Percentiles rank a stretch among this genome's conserved stretches.
Conservation (phyloP, 2,113 vertebrate genomes). For the Emydocephalus ijimae region DNA sequence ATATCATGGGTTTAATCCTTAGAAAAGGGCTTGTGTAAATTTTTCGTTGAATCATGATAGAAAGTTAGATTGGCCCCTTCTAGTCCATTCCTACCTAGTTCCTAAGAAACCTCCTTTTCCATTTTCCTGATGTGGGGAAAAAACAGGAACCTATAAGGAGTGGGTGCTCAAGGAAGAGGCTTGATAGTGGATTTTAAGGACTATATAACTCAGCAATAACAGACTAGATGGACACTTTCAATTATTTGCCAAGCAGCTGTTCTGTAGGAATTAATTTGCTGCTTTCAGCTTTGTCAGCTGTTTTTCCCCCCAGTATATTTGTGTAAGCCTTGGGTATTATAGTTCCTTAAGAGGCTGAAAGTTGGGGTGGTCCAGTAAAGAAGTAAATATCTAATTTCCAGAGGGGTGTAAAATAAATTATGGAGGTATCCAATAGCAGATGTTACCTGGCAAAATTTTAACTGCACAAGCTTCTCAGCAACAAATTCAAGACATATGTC, state of each 20-base stretch:
- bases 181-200: neutral
- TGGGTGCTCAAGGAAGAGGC: neutral
- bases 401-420: neutral
- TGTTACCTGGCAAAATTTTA: neutral
- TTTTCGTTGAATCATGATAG: neutral
- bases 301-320: neutral
- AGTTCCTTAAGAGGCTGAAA: conserved; percentile 2
- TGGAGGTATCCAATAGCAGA: neutral
- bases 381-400: neutral
- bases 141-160: neutral
- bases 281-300: conserved; percentile 10
- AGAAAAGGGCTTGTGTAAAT: neutral
- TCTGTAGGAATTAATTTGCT: conserved; percentile 1
- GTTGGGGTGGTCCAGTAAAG: neutral
- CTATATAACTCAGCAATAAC: neutral
- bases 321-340: neutral
- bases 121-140: neutral
- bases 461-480: neutral
- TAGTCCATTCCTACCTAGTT: neutral
- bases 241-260: conserved; percentile 9
- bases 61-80: neutral
- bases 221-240: neutral
- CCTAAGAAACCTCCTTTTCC: neutral
- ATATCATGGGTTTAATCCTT: neutral
- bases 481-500: neutral